Evolutionary conservation across 2,888 invertebrate species (phyloP), one percentile per base, ranked within the genome.

Genomic region (Selenia dentaria): DNA sequence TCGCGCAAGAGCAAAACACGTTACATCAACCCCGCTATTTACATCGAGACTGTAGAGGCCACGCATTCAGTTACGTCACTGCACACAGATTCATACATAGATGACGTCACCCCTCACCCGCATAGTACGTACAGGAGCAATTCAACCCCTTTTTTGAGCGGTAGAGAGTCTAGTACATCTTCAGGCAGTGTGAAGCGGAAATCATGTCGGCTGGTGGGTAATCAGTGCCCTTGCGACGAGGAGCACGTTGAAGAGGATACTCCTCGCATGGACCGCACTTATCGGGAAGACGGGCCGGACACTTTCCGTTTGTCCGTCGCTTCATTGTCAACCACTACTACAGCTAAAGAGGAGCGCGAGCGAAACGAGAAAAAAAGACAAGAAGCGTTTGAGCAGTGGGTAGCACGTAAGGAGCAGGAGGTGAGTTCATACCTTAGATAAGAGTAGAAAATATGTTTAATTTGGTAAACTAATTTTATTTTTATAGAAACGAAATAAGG

Each of bases 1-100:
- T 87, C 88, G 1, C 70, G 74, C 32, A 82, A 83, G 39, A 86
- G 84, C 63, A 88, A 79, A 62, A 84, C 86, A 2, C 89, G 92
- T 46, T 92, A 92, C 61, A 91, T 93, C 37, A 93, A 93, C 67
- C 91, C 93, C 0, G 93, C 93, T 3, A 93, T 93, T 53, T 93
- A 89, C 52, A 86, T 93, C 1, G 93, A 93, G 65, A 82, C 86
- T 0, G 74, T 91, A 0, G 82, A 87, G 45, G 60, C 81, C 0
- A 76, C 85, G 24, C 88, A 76, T 40, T 89, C 90, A 0, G 85
- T 79, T 50, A 84, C 83, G 37, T 88, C 87, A 39, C 63, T 89
- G 35, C 81, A 76, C 24, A 73, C 82, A 0, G 84, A 81, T 9
- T 72, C 82, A 0, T 74, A 67, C 28, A 54, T 78, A 1, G 83